Evolutionary conservation across 2,888 invertebrate species (phyloP), one percentile per base, ranked within the genome.

Genomic region (Euclidia mi): DNA sequence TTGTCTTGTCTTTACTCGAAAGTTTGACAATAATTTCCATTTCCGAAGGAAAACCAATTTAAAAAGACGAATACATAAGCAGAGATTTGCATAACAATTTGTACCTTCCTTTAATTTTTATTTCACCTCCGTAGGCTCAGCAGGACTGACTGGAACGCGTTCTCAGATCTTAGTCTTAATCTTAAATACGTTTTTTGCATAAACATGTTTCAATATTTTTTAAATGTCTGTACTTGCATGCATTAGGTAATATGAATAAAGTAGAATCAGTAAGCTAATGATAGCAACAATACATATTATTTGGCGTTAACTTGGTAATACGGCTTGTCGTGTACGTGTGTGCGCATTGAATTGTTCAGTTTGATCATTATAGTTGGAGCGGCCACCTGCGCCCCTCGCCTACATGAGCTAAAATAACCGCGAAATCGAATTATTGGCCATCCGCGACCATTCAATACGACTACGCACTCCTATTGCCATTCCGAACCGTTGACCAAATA

Each of bases 401-500:
- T 81, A 85, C 83, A 86, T 84, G 84, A 83, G 85, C 86, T 89
- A 86, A 90, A 92, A 92, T 91, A 88, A 90, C 92, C 93, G 84
- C 89, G 82, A 90, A 92, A 92, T 91, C 89, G 90, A 91, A 89
- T 92, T 91, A 92, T 89, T 90, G 86, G 81, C 81, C 79, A 84
- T 82, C 79, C 85, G 78, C 81, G 76, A 69, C 83, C 80, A 87
- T 88, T 87, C 88, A 87, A 83, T 87, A 82, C 79, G 76, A 82
- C 81, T 81, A 87, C 85, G 79, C 81, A 84, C 79, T 79, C 71
- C 71, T 78, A 85, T 85, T 87, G 84, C 79, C 79, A 81, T 85
- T 85, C 79, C 81, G 66, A 76, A 77, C 78, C 79, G 70, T 71
- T 82, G 74, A 74, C 81, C 82, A 81, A 85, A 89, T 79, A 78